Evolutionary conservation across 53 echinoderm and acorn worm species (phyloP), one percentile per base, ranked within the genome.

Genomic region (Apostichopus leukothele): DNA sequence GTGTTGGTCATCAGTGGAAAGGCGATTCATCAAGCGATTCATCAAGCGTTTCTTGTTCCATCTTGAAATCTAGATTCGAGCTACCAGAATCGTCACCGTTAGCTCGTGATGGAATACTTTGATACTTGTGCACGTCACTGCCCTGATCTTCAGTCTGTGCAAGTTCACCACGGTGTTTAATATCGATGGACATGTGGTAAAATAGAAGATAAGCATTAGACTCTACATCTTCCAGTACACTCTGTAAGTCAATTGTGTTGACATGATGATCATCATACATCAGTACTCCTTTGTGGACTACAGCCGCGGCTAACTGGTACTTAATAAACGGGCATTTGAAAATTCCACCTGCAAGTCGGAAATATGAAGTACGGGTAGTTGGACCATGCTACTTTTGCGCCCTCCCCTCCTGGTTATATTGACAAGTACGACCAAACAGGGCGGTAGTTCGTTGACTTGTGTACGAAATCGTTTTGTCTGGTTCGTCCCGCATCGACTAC

Each of bases 251-350:
- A 16, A 20, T 12, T 39, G 14, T 52, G 50, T 18, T 79, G 52
- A 27, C 79, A 50, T 20, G 10, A 51, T 51, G 7, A 27, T 26
- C 79, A 50, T 26, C 52, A 79, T 14, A 9, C 50, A 51, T 79
- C 79, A 16, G 9, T 79, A 79, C 52, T 7, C 79, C 79, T 79
- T 27, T 27, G 52, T 79, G 79, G 9, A 79, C 79, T 26, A 22
- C 79, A 27, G 79, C 79, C 52, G 79, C 22, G 7, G 79, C 9
- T 27, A 79, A 51, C 8, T 27, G 22, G 52, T 79, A 79, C 9
- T 7, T 79, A 50, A 26, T 26, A 51, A 26, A 26, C 79, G 39
- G 39, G 18, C 39, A 79, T 51, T 27, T 13, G 75, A 75, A 75
- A 79, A 14, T 79, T 18, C 52, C 8, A 27, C 18, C 52, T 51